Percentiles rank a stretch among this genome's conserved stretches.
Evolutionary conservation across 2,797 vertebrate species (phyloP).

Genomic region (Sebastes oblongus): DNA sequence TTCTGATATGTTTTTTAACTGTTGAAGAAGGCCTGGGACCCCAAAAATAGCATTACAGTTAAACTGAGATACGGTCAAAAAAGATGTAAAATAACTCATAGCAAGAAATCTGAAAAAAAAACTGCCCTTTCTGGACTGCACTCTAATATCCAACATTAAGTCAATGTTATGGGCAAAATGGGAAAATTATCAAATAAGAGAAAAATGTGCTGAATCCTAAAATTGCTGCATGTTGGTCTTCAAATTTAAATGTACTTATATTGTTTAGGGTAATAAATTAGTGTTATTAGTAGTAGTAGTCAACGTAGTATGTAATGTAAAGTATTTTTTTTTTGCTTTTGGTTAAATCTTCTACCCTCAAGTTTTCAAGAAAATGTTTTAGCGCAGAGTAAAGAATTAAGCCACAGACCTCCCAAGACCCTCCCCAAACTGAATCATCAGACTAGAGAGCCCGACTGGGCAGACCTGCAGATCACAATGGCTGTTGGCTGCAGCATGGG

Average conservation of each 20-base stretch:
- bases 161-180: neutral
- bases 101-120: neutral
- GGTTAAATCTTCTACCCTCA: neutral
- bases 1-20: no score
- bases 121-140: neutral
- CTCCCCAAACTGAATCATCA: neutral
- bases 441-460: neutral
- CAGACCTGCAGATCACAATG: conserved; percentile 24
- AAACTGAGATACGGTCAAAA: neutral
- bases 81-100: neutral
- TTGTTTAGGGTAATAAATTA: neutral
- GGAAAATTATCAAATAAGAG: neutral
- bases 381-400: neutral
- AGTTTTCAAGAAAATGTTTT: neutral
- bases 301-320: neutral
- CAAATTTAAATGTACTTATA: neutral
- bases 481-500: conserved; percentile 33
- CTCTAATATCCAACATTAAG: neutral
- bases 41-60: neutral
- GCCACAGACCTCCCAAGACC: neutral
- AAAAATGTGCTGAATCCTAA: neutral
- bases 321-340: neutral
- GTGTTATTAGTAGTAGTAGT: neutral
- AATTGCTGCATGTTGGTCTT: neutral
- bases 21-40: no score